A percentile compares a stretch with the other conserved stretches of the same genome.
Evolutionary conservation across 2,797 vertebrate species (phyloP).

Genomic region (Mareca penelope): DNA sequence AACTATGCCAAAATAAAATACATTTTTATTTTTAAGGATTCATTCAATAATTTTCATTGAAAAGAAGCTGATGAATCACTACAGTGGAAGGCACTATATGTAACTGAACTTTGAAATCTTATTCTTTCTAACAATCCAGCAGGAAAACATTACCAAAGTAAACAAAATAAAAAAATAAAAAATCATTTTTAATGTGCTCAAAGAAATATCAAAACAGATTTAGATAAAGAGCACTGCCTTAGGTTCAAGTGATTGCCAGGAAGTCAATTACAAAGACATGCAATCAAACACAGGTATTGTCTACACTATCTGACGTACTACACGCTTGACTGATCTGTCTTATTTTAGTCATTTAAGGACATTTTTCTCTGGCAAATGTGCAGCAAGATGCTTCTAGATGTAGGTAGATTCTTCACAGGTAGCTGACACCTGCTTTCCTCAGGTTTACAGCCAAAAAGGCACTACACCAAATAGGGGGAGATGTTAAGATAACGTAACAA

Average conservation of each 20-base stretch:
- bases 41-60: neutral
- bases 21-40: neutral
- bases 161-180: neutral
- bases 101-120: neutral
- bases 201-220: neutral
- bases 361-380: neutral
- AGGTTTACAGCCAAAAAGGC: neutral
- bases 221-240: neutral
- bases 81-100: neutral
- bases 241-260: neutral
- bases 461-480: neutral
- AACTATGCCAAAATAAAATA: neutral
- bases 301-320: neutral
- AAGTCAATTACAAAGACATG: neutral
- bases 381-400: neutral
- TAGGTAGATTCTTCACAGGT: neutral
- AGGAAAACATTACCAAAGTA: neutral
- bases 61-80: neutral
- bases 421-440: neutral
- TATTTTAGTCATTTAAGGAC: neutral
- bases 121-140: neutral
- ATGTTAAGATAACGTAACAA: neutral
- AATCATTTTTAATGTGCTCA: neutral
- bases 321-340: neutral
- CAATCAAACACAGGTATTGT: neutral